These are phyloP conservation scores for Leucoraja ocellata DNA, from an alignment of 2,797 vertebrate species.

Conservation along the genomic window DNA sequence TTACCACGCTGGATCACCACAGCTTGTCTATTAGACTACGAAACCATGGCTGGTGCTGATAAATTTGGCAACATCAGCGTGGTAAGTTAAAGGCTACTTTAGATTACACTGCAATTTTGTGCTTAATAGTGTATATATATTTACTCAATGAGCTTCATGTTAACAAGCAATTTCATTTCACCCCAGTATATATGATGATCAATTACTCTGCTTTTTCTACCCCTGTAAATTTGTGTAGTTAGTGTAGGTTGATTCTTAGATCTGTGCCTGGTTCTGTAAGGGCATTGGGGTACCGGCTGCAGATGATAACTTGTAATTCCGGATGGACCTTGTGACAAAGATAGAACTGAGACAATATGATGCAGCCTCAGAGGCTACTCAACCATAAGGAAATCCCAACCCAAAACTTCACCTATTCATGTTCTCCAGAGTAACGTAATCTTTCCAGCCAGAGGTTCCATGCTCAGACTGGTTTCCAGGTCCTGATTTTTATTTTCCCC, in stretches of 20 bases:
- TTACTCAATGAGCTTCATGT: too few relatives aligned
- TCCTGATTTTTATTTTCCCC: neutral
- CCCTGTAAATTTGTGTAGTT: neutral
- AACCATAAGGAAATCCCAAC: neutral
- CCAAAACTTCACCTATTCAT: too few relatives aligned
- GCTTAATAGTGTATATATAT: too few relatives aligned
- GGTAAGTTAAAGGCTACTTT: slow-evolving; percentile 60
- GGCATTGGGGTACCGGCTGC: neutral
- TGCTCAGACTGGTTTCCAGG: neutral
- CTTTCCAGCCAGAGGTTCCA: neutral
- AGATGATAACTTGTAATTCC: neutral
- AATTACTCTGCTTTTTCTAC: neutral
- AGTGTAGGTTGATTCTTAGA: neutral
- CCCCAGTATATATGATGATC: too few relatives aligned
- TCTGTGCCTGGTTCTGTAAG: neutral
- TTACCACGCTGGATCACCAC: slow-evolving; percentile 96
- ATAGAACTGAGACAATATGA: neutral
- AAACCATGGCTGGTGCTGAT: slow-evolving; percentile 92
- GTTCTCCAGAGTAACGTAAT: neutral
- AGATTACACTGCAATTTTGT: too few relatives aligned
- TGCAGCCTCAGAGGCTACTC: neutral
- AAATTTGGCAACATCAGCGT: slow-evolving; percentile 98
- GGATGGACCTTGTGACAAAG: neutral
- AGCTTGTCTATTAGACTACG: slow-evolving; percentile 86
- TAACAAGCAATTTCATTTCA: too few relatives aligned